Evolutionary conservation across 1,140 invertebrate species (phyloP), one percentile per base, ranked within the genome.

Genomic region (Subanguina moxae): DNA sequence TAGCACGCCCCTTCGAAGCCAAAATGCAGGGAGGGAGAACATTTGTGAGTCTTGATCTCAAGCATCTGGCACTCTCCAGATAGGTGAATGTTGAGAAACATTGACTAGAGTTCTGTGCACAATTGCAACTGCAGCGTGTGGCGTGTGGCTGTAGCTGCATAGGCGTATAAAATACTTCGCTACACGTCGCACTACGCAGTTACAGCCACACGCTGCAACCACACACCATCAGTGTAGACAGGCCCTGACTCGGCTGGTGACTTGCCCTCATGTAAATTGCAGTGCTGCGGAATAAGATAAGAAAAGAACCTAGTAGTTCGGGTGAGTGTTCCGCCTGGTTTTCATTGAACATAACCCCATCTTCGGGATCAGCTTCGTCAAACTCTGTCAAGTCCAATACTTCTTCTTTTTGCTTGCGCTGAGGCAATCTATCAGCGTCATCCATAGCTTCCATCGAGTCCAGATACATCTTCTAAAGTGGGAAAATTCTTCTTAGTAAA

Each of bases 391-490:
- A n/a, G 21, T 61, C 38, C 21, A 61, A 5, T 21, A n/a, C 13
- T 32, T 61, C 58, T 13, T 43, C 58, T 30, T 61, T 61, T 30
- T 61, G 58, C 27, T 61, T 43, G 8, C 13, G 28, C 3, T 43
- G 27, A 5, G 58, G n/a, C 5, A 43, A 13, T 21, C n/a, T 21
- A 43, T 30, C 58, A 25, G 58, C 19, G 13, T 19, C 27, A 30
- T 61, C 58, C 58, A 32, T 43, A 8, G 28, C 58, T 61, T 61
- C 58, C 58, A 61, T 61, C 27, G 58, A 43, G 28, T 43, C 58
- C 58, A 61, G 28, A 61, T 43, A 61, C 28, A 61, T 61, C 21
- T 43, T 19, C 27, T 61, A 7, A 19, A 61, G n/a, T 5, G 3
- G 58, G 5, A 61, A 32, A 1, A 30, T 21, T 3, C 27, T 19